Evolutionary conservation across 2,113 vertebrate genomes (phyloP), one percentile per base, ranked within the genome.

Genomic region (Helogale parvula): DNA sequence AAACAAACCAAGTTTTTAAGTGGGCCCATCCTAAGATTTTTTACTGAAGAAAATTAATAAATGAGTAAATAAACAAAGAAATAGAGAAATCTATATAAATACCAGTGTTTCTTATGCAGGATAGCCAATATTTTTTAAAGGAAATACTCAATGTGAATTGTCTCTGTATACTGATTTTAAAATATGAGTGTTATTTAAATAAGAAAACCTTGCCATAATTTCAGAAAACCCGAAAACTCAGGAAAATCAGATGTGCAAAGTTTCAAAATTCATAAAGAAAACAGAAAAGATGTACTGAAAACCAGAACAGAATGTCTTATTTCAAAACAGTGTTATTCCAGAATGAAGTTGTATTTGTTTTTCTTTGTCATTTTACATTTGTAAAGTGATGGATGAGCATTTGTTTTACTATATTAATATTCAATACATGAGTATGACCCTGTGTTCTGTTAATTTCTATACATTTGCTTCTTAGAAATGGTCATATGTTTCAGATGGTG

Each of bases 401-500:
- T 63, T 74, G 10, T 66, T 83, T 89, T 47, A 72, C 2, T 88
- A 66, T 76, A 57, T 60, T 83, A 76, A 60, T 63, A 50, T 57
- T 93, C 25, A 82, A 27, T 68, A 5, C 16, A 8, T 63, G 41
- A 68, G 1, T 54, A 76, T 52, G 13, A 80, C 12, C 11, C 54
- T 71, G 14, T 63, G 2, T 27, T 97, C 19, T 50, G 2, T 47
- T 88, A 33, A 68, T 72, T 83, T 86, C 31, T 31, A 33, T 13
- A 94, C 12, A 82, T 92, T 71, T 17, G n/a, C 50, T 94, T 96
- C 47, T 96, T 94, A 54, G 31, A 92, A 76, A 38, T 54, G 33
- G 29, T 45, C 4, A 21, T 68, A 60, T 74, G 27, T 81, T 7
- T 76, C 3, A 81, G 29, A 29, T 82, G 15, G 60, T 97, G 50